Base-by-base conservation (phyloP, 2,888 invertebrate genomes). In the Diarsia brunnea region DNA sequence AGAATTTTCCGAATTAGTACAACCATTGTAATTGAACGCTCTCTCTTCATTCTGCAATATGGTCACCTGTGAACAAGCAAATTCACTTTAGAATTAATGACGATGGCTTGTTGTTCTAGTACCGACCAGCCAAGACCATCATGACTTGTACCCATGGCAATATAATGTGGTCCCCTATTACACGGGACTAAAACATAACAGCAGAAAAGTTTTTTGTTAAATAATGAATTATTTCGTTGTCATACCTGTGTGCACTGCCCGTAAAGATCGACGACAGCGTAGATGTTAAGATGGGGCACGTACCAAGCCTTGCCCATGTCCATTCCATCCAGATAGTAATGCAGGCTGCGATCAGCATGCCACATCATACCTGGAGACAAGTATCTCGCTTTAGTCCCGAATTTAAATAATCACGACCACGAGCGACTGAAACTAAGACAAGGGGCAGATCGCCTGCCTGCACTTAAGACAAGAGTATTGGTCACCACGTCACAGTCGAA, bases 221-320 rank as follows among this genome's bases (percentile, higher is more conserved):
- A 19, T 24, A 24, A 10, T 12, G 1, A 53, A 31, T 7, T 0
- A 31, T 19, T 4, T 49, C 8, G 16, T 43, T 27, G 19, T 31
- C 47, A 49, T 80, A 87, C 99, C 97, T 99, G 99, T 2, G 99
- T 98, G 94, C 99, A 99, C 92, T 99, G 99, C 0, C 99, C 99
- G 91, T 99, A 99, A 70, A 99, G 96, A 96, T 99, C 99, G 69
- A 99, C 98, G n/a, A 99, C 99, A 4, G 99, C 99, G 95, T 98
- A 99, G 73, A 99, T 97, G 93, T 98, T 98, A 55, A 97, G 95
- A 79, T 98, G 98, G 7, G 98, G 97, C 78, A 98, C 98, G 72
- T 97, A 97, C 94, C 98, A 98, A 2, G 99, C 99, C 38, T 98
- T 97, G 21, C 99, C 99, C 97, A 98, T 98, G 90, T 99, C 98